A percentile compares a stretch with the other conserved stretches of the same genome.
These are phyloP conservation scores for Subacronicta megacephala DNA, from an alignment of 2,888 invertebrate genomes.

Conservation along the genomic window DNA sequence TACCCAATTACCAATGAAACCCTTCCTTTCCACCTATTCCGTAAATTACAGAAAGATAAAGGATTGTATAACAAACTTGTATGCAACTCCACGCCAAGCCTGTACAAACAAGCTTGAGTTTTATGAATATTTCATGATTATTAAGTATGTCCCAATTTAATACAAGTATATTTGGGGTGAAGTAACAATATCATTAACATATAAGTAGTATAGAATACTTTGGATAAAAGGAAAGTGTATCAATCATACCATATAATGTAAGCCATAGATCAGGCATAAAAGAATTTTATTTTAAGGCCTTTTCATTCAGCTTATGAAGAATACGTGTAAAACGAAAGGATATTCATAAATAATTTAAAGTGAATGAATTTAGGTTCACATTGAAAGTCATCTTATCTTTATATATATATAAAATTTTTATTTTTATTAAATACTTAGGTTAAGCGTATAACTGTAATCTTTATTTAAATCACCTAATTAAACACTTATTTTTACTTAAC, in stretches of 20 bases:
- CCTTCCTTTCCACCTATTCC: neutral
- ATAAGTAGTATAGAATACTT: slow-evolving; percentile 50
- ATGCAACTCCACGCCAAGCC: slow-evolving; percentile 19
- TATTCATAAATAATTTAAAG: slow-evolving; percentile 31
- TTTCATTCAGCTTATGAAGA: neutral
- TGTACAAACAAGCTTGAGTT: slow-evolving; percentile 58
- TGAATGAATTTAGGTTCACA: slow-evolving; percentile 7
- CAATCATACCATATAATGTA: slow-evolving; percentile 19
- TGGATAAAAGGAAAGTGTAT: slow-evolving; percentile 26
- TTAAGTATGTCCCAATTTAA: slow-evolving; percentile 48
- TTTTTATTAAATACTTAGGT: slow-evolving; percentile 32
- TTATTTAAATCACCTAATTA: slow-evolving; percentile 45
- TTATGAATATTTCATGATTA: slow-evolving; percentile 74
- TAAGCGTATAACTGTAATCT: slow-evolving; percentile 32
- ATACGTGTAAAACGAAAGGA: slow-evolving; percentile 14
- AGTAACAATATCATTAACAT: slow-evolving; percentile 53
- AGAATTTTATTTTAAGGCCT: slow-evolving; percentile 15
- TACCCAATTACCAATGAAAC: neutral
- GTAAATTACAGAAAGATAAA: slow-evolving; percentile 14
- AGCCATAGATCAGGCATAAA: slow-evolving; percentile 14
- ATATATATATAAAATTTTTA: too few species aligned
- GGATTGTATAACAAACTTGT: slow-evolving; percentile 14
- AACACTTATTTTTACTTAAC: slow-evolving; percentile 32
- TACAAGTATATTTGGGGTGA: slow-evolving; percentile 28
- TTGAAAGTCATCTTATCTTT: slow-evolving; percentile 24